Evolutionary conservation across 2,888 invertebrate species (phyloP).

Genomic region (Ornithoptera priamus): DNA sequence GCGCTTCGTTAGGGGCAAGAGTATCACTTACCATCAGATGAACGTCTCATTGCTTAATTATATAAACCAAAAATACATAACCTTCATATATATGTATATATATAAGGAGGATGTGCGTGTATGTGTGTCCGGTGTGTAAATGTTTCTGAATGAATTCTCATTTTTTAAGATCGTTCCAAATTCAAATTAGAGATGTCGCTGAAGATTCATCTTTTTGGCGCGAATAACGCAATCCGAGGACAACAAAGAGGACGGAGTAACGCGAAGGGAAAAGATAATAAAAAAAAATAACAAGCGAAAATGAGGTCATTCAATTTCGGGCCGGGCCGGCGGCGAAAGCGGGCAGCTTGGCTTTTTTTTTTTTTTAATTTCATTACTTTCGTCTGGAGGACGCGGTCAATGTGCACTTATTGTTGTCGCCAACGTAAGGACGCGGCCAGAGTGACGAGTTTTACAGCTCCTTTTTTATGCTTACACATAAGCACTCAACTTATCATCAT

Average conservation of each 20-base stretch:
- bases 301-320: slow-evolving; percentile 65
- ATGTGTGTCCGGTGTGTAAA: too few species aligned
- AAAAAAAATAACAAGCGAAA: slow-evolving; percentile 40
- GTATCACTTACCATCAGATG: too few species aligned
- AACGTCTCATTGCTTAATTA: too few species aligned
- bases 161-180: slow-evolving; percentile 4
- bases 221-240: slow-evolving; percentile 24
- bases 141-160: background rate
- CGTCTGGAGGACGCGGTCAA: slow-evolving; percentile 59
- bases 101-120: too few species aligned
- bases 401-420: slow-evolving; percentile 47
- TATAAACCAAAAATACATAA: too few species aligned
- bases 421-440: slow-evolving; percentile 32
- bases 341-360: slow-evolving; percentile 40
- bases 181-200: slow-evolving; percentile 7
- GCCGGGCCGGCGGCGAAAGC: slow-evolving; percentile 44
- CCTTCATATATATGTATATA: too few species aligned
- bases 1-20: too few species aligned
- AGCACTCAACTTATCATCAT: background rate
- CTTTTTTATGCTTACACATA: background rate
- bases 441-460: slow-evolving; percentile 5
- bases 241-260: slow-evolving; percentile 32
- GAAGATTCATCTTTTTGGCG: slow-evolving; percentile 12
- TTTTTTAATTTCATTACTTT: slow-evolving; percentile 55
- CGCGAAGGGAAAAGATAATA: slow-evolving; percentile 30